Evolutionary conservation across 2,797 vertebrate species (phyloP).

Genomic region (Poliocrania exsul): DNA sequence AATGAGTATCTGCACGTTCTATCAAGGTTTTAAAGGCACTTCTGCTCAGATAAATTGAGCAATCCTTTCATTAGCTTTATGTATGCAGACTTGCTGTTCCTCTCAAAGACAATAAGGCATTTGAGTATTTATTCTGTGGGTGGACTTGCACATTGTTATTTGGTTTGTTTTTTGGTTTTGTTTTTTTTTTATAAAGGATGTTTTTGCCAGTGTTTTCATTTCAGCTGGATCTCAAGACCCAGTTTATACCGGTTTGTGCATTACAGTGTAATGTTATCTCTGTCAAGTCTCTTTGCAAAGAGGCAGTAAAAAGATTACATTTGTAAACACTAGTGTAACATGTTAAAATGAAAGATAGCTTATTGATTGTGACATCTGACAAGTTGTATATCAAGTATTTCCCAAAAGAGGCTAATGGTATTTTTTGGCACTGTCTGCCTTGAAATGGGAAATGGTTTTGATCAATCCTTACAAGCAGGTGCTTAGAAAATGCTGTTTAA

Average conservation of each 20-base stretch:
- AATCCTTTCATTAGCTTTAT: conserved; percentile 17
- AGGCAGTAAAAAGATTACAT: not conserved
- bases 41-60: not conserved
- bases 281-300: not conserved
- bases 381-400: not conserved
- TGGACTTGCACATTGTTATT: not conserved
- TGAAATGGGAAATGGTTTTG: not conserved
- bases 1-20: conserved; percentile 15
- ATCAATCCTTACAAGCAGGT: not conserved
- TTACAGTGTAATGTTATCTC: not conserved
- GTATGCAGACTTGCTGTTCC: not conserved
- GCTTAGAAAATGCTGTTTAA: not conserved
- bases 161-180: not conserved
- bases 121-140: not conserved
- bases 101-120: not conserved
- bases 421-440: not conserved
- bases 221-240: not conserved
- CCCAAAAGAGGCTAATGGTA: not conserved
- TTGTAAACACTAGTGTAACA: not conserved
- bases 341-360: not conserved
- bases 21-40: not conserved
- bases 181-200: not conserved
- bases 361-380: not conserved
- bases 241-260: conserved; percentile 2
- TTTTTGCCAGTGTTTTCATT: not conserved